Conservation (phyloP, 2,113 vertebrate genomes). For the Myodes glareolus region DNA sequence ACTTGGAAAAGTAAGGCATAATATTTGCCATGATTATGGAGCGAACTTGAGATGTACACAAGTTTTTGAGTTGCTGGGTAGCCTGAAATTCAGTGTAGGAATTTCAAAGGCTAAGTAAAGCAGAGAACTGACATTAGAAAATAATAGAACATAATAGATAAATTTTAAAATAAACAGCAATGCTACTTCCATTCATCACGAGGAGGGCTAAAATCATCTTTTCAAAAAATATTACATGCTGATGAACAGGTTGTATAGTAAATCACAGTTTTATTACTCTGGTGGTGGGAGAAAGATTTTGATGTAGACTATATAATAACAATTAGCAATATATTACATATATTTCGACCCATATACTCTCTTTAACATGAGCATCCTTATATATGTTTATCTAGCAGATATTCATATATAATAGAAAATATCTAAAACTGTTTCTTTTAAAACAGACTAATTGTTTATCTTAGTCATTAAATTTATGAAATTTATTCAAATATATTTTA, state of each 20-base stretch:
- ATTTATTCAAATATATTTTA: neutral
- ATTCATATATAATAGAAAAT: neutral
- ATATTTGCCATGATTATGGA: neutral
- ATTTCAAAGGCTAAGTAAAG: neutral
- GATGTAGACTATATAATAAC: neutral
- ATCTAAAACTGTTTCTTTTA: neutral
- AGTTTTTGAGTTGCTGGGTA: neutral
- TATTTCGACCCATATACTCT: neutral
- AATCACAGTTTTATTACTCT: neutral
- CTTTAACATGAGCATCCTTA: neutral
- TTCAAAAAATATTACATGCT: neutral
- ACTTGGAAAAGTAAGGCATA: neutral
- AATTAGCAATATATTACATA: neutral
- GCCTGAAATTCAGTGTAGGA: neutral
- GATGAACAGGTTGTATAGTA: neutral
- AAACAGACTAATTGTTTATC: neutral
- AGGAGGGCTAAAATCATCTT: neutral
- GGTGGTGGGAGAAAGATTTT: too few relatives aligned
- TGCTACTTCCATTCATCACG: neutral
- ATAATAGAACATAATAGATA: neutral
- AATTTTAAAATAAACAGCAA: neutral
- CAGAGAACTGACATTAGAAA: neutral
- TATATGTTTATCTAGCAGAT: neutral
- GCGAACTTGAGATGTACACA: neutral
- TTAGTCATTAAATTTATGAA: neutral